Conservation (phyloP, 37 sponge, comb jelly and placozoan genomes). For the Ephydatia muelleri region DNA sequence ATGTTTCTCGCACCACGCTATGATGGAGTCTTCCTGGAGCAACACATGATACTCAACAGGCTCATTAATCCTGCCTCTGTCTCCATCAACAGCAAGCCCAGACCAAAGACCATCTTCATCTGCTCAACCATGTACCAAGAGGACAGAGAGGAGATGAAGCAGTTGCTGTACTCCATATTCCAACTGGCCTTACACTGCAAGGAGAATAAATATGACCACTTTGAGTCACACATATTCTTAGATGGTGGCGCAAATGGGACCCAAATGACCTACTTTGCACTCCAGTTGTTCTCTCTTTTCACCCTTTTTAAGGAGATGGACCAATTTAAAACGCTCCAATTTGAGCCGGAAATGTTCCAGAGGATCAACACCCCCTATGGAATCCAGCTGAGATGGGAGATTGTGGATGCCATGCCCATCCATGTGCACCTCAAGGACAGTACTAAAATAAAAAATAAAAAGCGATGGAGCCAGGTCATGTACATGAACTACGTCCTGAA, state of each 20-base stretch:
- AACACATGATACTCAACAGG: constrained; percentile 71
- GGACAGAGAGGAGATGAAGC: constrained; percentile 66
- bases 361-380: constrained; percentile 81
- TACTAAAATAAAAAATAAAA: constrained; percentile 78
- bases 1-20: constrained; percentile 82
- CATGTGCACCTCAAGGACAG: constrained; percentile 81
- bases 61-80: not conserved
- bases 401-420: constrained; percentile 50
- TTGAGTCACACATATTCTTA: constrained; percentile 88
- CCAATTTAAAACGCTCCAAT: constrained; percentile 39
- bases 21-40: constrained; percentile 70
- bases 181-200: constrained; percentile 32
- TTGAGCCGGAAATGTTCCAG: constrained; percentile 19
- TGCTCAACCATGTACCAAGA: constrained; percentile 93
- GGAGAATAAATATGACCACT: constrained; percentile 11
- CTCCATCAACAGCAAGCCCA: not conserved
- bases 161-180: constrained; percentile 75
- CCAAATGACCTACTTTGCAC: constrained; percentile 62
- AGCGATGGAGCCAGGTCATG: constrained; percentile 94
- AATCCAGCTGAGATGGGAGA: constrained; percentile 48
- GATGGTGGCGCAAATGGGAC: constrained; percentile 73
- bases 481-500: constrained; percentile 90
- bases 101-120: constrained; percentile 59
- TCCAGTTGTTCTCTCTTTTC: constrained; percentile 76
- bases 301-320: constrained; percentile 23